Percentiles rank a stretch among this genome's conserved stretches.
These are phyloP conservation scores for Nebria ingens DNA, from an alignment of 1,140 invertebrate genomes.

Conservation along the genomic window DNA sequence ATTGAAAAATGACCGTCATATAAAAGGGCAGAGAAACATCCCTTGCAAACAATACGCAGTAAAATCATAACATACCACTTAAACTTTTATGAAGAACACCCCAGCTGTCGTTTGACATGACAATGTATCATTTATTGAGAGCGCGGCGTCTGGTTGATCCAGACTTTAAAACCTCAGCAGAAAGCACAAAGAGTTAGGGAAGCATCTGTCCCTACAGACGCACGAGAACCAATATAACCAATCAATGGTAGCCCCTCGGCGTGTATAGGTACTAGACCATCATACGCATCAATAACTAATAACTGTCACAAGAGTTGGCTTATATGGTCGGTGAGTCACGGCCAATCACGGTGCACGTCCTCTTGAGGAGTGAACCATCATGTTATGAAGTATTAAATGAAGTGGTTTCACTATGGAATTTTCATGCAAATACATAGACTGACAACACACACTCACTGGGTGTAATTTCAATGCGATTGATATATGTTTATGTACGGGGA, in stretches of 20 bases:
- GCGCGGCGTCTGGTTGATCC: not conserved
- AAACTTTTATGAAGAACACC: not conserved
- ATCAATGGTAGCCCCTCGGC: conserved; percentile 18
- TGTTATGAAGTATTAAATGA: not conserved
- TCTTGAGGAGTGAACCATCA: too few relatives aligned
- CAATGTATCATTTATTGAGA: not conserved
- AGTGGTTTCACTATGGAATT: not conserved
- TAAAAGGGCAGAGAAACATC: not conserved
- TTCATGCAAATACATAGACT: not conserved
- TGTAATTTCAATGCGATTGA: not conserved
- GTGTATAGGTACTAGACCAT: too few relatives aligned
- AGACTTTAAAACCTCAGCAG: not conserved
- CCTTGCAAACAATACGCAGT: not conserved
- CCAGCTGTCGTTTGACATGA: not conserved
- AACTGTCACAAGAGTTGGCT: conserved; percentile 14
- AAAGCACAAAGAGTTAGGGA: not conserved
- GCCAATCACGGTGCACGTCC: not conserved
- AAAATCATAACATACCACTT: not conserved
- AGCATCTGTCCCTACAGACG: conserved; percentile 17
- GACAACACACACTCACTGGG: not conserved
- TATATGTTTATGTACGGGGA: not conserved
- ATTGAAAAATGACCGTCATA: not conserved
- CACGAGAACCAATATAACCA: conserved; percentile 22
- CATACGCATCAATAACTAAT: conserved; percentile 21
- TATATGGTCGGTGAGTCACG: conserved; percentile 12